Evolutionary conservation across 2,888 invertebrate species (phyloP), one percentile per base, ranked within the genome.

Genomic region (Ceraclea dissimilis): DNA sequence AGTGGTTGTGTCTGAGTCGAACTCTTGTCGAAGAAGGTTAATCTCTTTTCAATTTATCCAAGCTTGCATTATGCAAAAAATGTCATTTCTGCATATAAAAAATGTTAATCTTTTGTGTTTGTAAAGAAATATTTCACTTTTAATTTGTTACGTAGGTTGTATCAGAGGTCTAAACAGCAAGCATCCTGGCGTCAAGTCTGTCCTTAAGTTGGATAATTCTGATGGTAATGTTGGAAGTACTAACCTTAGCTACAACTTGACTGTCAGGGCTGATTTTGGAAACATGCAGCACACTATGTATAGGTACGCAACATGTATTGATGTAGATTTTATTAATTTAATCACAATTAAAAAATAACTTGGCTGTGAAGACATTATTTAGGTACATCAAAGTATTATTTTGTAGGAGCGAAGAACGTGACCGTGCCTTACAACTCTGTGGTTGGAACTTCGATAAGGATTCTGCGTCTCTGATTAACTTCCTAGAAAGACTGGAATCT

Each of bases 361-460:
- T n/a, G n/a, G n/a, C n/a, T n/a, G n/a, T n/a, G n/a, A n/a, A n/a
- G n/a, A n/a, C n/a, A n/a, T n/a, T n/a, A n/a, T n/a, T n/a, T n/a
- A n/a, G n/a, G n/a, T n/a, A n/a, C n/a, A n/a, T n/a, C n/a, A n/a
- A n/a, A n/a, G n/a, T n/a, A n/a, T n/a, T n/a, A n/a, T n/a, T n/a
- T n/a, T n/a, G n/a, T 65, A 85, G 87, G 66, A 85, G 86, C 63
- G 81, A 82, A 51, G 88, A 88, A 68, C 82, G 93, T 60, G 86
- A 86, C 63, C 83, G 85, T 68, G 91, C 91, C 1, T 75, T 95
- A 60, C 85, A 86, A 68, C 75, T 95, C 60, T 95, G 95, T 75
- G 93, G 93, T 18, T 96, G 95, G 95, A 83, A 84, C 60, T 86
- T 86, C 70, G 90, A 92, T 63, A 84, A 84, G 69, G 88, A 89